A percentile compares a stretch with the other conserved stretches of the same genome.
phyloP scores from a whole-genome alignment of 2,888 invertebrate species.

The Nomada hirtipes region DNA sequence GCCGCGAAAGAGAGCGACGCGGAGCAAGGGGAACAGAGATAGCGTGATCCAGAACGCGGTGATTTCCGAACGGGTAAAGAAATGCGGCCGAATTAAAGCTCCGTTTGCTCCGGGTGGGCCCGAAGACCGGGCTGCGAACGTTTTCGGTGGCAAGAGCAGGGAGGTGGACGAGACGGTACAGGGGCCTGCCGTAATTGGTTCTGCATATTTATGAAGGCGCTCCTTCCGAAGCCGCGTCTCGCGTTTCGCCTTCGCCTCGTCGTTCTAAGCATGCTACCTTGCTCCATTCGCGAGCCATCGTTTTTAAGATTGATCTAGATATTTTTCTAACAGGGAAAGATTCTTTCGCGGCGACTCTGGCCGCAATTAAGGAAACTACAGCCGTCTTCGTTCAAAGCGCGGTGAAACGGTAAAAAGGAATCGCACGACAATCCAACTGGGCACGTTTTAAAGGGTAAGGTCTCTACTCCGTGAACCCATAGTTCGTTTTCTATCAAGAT shows the following conservation, averaged over 20 bases:
- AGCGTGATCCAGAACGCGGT: slow-evolving; percentile 63
- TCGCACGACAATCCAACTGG: too few species aligned
- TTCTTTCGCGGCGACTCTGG: not conserved
- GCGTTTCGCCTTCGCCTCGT: slow-evolving; percentile 3
- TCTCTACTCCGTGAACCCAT: too few species aligned
- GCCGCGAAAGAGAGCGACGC: slow-evolving; percentile 43
- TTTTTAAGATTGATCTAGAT: too few species aligned
- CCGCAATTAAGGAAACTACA: slow-evolving; percentile 42
- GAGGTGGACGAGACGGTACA: slow-evolving; percentile 45
- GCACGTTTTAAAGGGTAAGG: too few species aligned
- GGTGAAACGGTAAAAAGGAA: too few species aligned
- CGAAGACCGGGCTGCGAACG: slow-evolving; percentile 49
- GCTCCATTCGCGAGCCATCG: too few species aligned
- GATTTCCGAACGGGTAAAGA: slow-evolving; percentile 70
- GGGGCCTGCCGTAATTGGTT: slow-evolving; percentile 78
- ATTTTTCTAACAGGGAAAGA: too few species aligned
- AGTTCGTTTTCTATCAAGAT: too few species aligned
- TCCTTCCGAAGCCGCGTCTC: slow-evolving; percentile 65
- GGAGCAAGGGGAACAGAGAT: slow-evolving; percentile 24
- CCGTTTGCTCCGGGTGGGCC: slow-evolving; percentile 71
- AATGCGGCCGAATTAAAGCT: slow-evolving; percentile 74
- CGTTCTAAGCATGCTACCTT: slow-evolving; percentile 5
- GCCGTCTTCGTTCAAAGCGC: slow-evolving; percentile 18
- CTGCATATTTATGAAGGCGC: slow-evolving; percentile 81
- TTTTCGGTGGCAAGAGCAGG: slow-evolving; percentile 55